Conservation (phyloP, 2,113 vertebrate genomes). For the Crotophaga sulcirostris region DNA sequence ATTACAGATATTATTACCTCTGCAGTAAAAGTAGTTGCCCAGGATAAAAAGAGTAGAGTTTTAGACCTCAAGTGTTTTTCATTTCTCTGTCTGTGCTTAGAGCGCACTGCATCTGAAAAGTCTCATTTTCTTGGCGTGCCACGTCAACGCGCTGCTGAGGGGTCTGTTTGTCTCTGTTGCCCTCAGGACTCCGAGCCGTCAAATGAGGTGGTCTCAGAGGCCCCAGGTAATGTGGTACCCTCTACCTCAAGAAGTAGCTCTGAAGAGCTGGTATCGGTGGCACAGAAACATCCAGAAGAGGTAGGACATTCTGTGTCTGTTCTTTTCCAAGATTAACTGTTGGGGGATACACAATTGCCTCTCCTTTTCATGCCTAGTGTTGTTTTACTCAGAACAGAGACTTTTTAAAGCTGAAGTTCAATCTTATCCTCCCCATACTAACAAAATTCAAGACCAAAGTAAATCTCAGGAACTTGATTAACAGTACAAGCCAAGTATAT, state of each 20-base stretch:
- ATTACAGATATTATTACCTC: not conserved
- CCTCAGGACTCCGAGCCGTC: conserved; percentile 70
- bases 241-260: conserved; percentile 73
- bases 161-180: conserved; percentile 71
- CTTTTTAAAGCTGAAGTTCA: not conserved
- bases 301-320: conserved; percentile 68
- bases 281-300: conserved; percentile 72
- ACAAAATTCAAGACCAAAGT: not conserved
- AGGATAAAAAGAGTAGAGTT: not conserved
- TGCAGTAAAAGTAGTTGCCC: not conserved
- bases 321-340: conserved; percentile 22
- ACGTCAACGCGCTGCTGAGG: conserved; percentile 52
- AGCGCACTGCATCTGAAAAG: not conserved
- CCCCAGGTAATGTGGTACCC: conserved; percentile 65
- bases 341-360: not conserved
- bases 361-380: conserved; percentile 16
- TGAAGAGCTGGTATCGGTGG: conserved; percentile 69
- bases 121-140: conserved; percentile 25
- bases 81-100: not conserved
- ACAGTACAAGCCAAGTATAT: not conserved
- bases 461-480: not conserved
- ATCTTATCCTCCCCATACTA: not conserved
- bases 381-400: not conserved
- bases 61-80: not conserved
- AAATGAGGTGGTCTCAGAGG: conserved; percentile 74